phyloP scores from a whole-genome alignment of 2,888 invertebrate species.

The Lamproptera curius region DNA sequence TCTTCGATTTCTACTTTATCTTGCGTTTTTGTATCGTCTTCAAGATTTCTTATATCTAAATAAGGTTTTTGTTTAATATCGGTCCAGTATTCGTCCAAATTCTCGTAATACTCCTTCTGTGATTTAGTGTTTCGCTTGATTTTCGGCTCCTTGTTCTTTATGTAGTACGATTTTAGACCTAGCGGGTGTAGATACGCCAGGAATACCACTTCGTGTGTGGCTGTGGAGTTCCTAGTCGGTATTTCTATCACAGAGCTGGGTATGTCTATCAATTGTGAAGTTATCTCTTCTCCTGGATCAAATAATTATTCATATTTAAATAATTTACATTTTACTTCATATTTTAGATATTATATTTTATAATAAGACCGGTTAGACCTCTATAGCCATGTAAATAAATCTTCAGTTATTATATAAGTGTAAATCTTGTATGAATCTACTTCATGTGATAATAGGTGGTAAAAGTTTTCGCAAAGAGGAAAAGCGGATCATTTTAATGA shows the following conservation, averaged over 20 bases:
- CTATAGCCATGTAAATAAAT: no score
- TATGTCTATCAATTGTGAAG: conserved; percentile 81
- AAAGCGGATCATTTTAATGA: no score
- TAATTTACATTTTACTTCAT: no score
- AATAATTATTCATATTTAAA: no score
- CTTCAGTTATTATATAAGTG: no score
- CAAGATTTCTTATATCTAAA: conserved; percentile 36
- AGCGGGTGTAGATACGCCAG: conserved; percentile 80
- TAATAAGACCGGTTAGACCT: no score
- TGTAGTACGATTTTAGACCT: conserved; percentile 81
- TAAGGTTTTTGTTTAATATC: conserved; percentile 30
- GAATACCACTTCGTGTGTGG: conserved; percentile 85
- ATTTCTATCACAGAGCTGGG: conserved; percentile 74
- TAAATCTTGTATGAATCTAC: no score
- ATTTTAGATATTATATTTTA: no score
- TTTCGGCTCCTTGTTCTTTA: conserved; percentile 39
- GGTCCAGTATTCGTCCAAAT: conserved; percentile 38
- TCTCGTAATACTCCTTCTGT: conserved; percentile 29
- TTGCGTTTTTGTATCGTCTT: conserved; percentile 14
- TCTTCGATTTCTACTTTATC: not conserved
- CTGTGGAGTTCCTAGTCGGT: conserved; percentile 79
- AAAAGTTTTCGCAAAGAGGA: no score
- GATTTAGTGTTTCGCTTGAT: conserved; percentile 28
- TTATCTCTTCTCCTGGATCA: conserved; percentile 76
- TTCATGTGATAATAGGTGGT: no score